Evolutionary conservation across 2,888 invertebrate species (phyloP).

Genomic region (Andrena chrysosceles): DNA sequence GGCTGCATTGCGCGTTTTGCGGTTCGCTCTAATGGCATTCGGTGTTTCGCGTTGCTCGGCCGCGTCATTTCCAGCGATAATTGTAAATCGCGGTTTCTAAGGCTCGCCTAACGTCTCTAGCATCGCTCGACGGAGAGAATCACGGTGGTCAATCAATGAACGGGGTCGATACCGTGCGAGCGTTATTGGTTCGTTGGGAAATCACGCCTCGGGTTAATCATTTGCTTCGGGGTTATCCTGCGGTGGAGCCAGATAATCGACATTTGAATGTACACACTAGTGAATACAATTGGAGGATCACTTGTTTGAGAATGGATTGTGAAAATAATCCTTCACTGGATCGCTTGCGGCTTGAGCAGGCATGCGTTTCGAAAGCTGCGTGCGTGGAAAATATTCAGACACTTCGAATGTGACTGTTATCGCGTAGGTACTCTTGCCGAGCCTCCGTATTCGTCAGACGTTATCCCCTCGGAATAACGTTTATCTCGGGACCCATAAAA

Average conservation of each 20-base stretch:
- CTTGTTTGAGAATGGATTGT: not conserved
- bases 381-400: too few relatives aligned
- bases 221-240: not conserved
- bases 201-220: conserved; percentile 5
- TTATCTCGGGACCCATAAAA: too few relatives aligned
- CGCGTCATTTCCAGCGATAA: conserved; percentile 38
- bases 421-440: too few relatives aligned
- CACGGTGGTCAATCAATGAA: conserved; percentile 22
- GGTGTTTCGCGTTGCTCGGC: conserved; percentile 52
- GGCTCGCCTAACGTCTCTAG: not conserved
- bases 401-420: too few relatives aligned
- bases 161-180: conserved; percentile 27
- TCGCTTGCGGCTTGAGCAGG: not conserved
- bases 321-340: not conserved
- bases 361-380: too few relatives aligned
- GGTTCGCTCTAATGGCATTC: conserved; percentile 54
- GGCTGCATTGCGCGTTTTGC: conserved; percentile 43
- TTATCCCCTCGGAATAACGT: too few relatives aligned
- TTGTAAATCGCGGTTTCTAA: conserved; percentile 43
- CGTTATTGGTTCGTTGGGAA: conserved; percentile 10
- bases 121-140: conserved; percentile 1
- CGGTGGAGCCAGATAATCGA: not conserved
- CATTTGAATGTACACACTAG: not conserved
- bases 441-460: too few relatives aligned
- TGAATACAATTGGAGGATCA: not conserved